Evolutionary conservation across 2,113 vertebrate genomes (phyloP), one percentile per base, ranked within the genome.

Genomic region (Ageneiosus marmoratus): DNA sequence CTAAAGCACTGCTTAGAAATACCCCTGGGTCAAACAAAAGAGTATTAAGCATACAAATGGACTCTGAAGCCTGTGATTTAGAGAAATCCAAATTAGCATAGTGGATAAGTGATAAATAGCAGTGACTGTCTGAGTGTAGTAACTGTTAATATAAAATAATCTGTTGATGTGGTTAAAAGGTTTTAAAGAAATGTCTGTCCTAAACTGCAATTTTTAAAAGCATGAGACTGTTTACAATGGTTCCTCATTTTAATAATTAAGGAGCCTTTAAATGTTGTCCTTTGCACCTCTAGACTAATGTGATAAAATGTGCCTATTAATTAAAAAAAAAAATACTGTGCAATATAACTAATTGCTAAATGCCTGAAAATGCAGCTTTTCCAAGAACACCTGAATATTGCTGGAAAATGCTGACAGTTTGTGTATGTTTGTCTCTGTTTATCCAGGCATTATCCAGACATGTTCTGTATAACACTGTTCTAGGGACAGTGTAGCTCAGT

Each of bases 1-100:
- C 60, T 51, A 79, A 65, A 79, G 77, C 65, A 51, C 60, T 73
- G 83, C 83, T 86, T 74, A 77, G 55, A 84, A 87, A 74, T 78
- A 56, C 74, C 41, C 53, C 56, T 80, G 83, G 60, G 77, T 75
- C 77, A 60, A 65, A 56, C 82, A 60, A 63, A 50, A 63, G 53
- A 74, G 29, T 37, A 63, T 62, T 82, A 82, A 80, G 22, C 44
- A 69, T 56, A 80, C 70, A 75, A 50, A 44, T 58, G 65, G 24
- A 77, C 48, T 65, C 73, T 78, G 65, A 83, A 87, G 74, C 83
- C 74, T 20, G 56, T 56, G 65, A 27, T 18, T 77, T 74, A 29
- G 32, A 80, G 70, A 11, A 44, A 20, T 73, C 18, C 46, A 11
- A 78, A 83, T 73, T 48, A 18, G 44, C 53, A 70, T 24, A 58